These are phyloP conservation scores for Eremobia ochroleuca DNA, from an alignment of 2,888 invertebrate species.

Conservation along the genomic window DNA sequence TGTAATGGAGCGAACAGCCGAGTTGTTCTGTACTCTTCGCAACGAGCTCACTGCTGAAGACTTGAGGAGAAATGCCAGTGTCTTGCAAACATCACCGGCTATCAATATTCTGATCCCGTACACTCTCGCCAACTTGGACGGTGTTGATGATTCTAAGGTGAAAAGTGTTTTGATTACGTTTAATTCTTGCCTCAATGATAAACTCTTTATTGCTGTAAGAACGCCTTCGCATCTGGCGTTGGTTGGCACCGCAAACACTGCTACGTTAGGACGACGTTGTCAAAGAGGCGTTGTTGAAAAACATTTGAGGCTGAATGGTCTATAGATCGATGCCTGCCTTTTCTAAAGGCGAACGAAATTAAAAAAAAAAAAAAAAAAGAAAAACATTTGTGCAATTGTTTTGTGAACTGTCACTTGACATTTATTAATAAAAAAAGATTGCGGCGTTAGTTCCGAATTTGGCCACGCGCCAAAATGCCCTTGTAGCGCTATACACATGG, in stretches of 20 bases:
- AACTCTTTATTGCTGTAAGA: background rate
- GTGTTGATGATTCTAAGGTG: conserved; percentile 95
- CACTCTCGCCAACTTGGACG: conserved; percentile 96
- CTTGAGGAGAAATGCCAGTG: conserved; percentile 78
- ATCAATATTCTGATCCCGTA: conserved; percentile 96
- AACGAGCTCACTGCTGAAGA: conserved; percentile 92
- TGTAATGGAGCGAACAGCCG: conserved; percentile 94
- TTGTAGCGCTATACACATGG: background rate
- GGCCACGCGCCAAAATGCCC: no score
- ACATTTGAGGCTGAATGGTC: no score
- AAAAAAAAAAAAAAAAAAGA: no score
- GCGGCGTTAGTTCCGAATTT: background rate
- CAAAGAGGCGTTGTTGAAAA: background rate
- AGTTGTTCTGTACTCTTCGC: conserved; percentile 94
- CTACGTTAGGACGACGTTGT: background rate
- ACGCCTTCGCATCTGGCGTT: background rate
- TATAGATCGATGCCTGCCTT: no score
- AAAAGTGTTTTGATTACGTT: background rate
- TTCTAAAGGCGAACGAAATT: no score
- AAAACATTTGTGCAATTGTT: background rate
- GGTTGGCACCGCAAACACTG: background rate
- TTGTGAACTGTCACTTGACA: background rate
- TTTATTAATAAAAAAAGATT: background rate
- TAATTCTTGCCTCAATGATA: background rate
- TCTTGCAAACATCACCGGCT: conserved; percentile 87